A percentile compares a stretch with the other conserved stretches of the same genome.
Conservation (phyloP, 1,140 invertebrate genomes). For the Scaptomyza graminum region DNA sequence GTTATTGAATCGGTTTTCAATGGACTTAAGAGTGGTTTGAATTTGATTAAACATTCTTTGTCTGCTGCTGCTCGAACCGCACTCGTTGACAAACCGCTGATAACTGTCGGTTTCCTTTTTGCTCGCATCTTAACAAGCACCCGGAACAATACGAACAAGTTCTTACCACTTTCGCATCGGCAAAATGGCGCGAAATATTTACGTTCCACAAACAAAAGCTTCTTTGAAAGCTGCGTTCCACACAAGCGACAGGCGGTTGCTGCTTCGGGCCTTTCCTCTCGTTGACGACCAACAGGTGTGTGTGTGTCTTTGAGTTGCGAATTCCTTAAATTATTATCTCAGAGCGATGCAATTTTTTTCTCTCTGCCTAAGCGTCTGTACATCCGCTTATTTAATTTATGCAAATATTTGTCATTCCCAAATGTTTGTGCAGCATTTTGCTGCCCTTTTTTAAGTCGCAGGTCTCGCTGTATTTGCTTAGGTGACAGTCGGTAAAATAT, state of each 20-base stretch:
- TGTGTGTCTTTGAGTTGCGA: slow-evolving; percentile 2
- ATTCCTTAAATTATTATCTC: slow-evolving; percentile 20
- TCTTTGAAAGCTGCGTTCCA: slow-evolving; percentile 61
- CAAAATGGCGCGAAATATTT: slow-evolving; percentile 64
- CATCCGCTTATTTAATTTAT: slow-evolving; percentile 75
- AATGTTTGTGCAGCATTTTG: slow-evolving; percentile 59
- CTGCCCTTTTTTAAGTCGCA: slow-evolving; percentile 13
- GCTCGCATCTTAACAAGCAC: slow-evolving; percentile 65
- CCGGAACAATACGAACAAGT: slow-evolving; percentile 9
- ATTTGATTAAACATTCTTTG: neutral
- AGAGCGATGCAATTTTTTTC: slow-evolving; percentile 56
- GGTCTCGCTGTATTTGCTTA: slow-evolving; percentile 52
- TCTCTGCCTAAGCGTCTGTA: slow-evolving; percentile 37
- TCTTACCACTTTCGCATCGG: slow-evolving; percentile 68
- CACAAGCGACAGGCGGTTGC: slow-evolving; percentile 21
- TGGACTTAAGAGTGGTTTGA: too few relatives aligned
- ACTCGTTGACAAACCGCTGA: slow-evolving; percentile 60
- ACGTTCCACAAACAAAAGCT: slow-evolving; percentile 62
- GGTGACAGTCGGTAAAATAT: slow-evolving; percentile 22
- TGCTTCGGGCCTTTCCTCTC: neutral
- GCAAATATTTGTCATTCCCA: slow-evolving; percentile 61
- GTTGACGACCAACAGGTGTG: slow-evolving; percentile 32
- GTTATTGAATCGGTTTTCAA: neutral
- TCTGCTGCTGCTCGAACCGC: slow-evolving; percentile 47
- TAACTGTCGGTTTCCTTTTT: slow-evolving; percentile 55